Evolutionary conservation across 2,113 vertebrate genomes (phyloP).

Genomic region (Halichoeres trimaculatus): DNA sequence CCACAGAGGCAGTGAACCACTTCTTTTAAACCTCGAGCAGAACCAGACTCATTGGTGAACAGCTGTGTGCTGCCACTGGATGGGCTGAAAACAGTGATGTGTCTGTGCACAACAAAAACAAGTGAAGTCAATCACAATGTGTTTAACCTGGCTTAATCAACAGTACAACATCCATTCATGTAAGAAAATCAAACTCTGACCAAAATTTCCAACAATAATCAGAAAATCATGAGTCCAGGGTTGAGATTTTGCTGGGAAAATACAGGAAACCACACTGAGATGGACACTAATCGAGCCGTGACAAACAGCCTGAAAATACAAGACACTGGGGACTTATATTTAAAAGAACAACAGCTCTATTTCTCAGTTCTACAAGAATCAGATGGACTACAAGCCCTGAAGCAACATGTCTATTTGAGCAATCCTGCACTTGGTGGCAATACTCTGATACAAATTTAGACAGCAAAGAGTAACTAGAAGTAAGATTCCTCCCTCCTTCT

Average conservation of each 20-base stretch:
- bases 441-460: constrained; percentile 13
- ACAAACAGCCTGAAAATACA: constrained; percentile 1
- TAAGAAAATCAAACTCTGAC: neutral
- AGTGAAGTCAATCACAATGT: too few species aligned
- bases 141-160: too few species aligned
- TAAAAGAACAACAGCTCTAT: neutral
- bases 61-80: too few species aligned
- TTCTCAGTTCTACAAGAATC: neutral
- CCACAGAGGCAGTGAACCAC: too few species aligned
- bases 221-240: neutral
- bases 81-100: too few species aligned
- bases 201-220: neutral
- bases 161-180: too few species aligned
- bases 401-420: constrained; percentile 9
- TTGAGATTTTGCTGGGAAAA: neutral
- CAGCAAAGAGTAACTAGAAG: constrained; percentile 18
- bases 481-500: constrained; percentile 11
- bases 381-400: neutral
- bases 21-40: too few species aligned
- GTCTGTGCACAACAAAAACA: too few species aligned
- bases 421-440: constrained; percentile 1
- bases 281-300: neutral
- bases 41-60: too few species aligned
- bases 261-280: neutral
- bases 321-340: neutral